Base-by-base conservation (phyloP, 2,797 vertebrate species). In the Arctocebus calabarensis region DNA sequence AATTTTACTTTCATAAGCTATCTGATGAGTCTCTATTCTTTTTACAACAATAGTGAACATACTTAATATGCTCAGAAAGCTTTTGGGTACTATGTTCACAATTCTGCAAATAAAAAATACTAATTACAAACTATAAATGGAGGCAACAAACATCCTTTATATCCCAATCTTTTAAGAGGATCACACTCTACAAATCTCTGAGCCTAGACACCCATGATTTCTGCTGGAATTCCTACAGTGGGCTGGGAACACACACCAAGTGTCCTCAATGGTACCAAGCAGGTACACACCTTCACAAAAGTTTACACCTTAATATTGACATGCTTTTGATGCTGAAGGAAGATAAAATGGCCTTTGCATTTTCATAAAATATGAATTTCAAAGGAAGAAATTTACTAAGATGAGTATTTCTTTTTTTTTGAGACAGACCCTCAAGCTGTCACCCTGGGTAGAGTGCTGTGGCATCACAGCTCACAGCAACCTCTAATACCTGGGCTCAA, bases 201-300 rank as follows among this genome's bases (percentile, higher is more conserved):
- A 45, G 34, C 71, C 32, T 23, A 29, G 40, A 52, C 62, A 23
- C 23, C 1, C 1, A 19, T n/a, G 73, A 62, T 45, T n/a, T 48
- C 2, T 4, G 66, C 2, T 4, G 66, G 73, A 5, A 55, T 3
- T 48, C 9, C 22, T 7, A 0, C 1, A 5, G 74, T 43, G 10
- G 73, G n/a, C 25, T 3, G 9, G 1, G 68, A 55, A 37, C 0
- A 0, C 45, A 12, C 11, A 10, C 16, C 2, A 19, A 8, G 7
- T 17, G 34, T 34, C 32, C 22, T 19, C 0, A 4, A 45, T 0
- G 9, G 32, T 1, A 16, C 27, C 43, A 4, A 22, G 78, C 0
- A 13, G 12, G 27, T 0, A 6, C 11, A 25, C 7, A 22, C 43
- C 57, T 27, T 52, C 48, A 25, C 19, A 6, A 20, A 23, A 2